These are phyloP conservation scores for Anomalospiza imberbis DNA, from an alignment of 2,797 vertebrate species.

Conservation along the genomic window DNA sequence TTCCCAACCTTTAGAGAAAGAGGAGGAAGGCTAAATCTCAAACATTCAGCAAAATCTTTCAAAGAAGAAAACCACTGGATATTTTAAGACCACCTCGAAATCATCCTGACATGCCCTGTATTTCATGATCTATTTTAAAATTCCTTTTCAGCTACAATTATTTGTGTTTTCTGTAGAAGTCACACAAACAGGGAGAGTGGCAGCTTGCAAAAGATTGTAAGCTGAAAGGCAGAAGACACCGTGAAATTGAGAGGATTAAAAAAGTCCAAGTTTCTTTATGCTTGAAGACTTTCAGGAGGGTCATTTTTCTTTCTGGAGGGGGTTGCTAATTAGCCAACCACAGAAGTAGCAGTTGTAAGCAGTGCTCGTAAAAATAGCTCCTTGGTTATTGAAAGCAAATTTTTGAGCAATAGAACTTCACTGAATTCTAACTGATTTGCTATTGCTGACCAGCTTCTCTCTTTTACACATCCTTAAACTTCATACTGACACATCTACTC, in stretches of 20 bases:
- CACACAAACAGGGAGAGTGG: background rate
- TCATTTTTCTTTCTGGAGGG: background rate
- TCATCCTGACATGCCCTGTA: background rate
- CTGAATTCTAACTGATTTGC: background rate
- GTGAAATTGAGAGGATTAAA: background rate
- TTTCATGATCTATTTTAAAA: constrained; percentile 26
- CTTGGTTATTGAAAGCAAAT: background rate
- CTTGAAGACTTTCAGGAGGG: background rate
- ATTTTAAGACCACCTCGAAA: constrained; percentile 26
- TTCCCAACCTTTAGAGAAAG: background rate
- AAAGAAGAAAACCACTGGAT: background rate
- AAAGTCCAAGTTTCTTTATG: background rate
- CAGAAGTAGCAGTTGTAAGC: background rate
- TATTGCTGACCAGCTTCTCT: background rate
- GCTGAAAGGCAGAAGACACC: background rate
- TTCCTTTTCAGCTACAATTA: constrained; percentile 5
- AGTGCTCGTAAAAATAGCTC: background rate
- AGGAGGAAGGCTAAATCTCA: background rate
- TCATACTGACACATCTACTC: background rate
- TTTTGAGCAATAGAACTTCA: background rate
- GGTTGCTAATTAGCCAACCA: background rate
- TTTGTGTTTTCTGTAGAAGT: background rate
- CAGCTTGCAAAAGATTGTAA: background rate
- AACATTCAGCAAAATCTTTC: background rate
- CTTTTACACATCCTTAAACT: background rate